Conservation (phyloP, 2,797 vertebrate genomes). For the Glyptemys insculpta region DNA sequence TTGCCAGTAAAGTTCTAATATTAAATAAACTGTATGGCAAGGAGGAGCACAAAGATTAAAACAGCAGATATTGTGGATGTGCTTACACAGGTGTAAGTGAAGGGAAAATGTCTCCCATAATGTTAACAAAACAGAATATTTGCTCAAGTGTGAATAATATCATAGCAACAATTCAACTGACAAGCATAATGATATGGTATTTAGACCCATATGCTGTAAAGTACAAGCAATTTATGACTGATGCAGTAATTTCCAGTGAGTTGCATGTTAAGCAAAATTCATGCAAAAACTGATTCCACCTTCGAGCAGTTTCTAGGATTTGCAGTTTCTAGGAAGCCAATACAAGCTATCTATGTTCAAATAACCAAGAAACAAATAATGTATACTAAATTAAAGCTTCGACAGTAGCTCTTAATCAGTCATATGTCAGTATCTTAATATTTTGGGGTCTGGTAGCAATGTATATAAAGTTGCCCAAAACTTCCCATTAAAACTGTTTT, state of each 20-base stretch:
- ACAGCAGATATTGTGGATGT: neutral
- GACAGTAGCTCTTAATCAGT: neutral
- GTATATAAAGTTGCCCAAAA: neutral
- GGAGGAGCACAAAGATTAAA: constrained; percentile 15
- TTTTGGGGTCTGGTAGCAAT: neutral
- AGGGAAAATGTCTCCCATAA: neutral
- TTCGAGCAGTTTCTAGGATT: neutral
- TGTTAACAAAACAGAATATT: neutral
- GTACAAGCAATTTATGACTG: constrained; percentile 13
- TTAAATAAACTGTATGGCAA: neutral
- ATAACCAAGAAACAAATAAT: neutral
- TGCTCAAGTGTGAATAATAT: constrained; percentile 34
- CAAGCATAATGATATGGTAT: constrained; percentile 39
- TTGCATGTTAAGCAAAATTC: constrained; percentile 4
- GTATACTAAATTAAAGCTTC: neutral
- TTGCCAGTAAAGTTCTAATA: neutral
- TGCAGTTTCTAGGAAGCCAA: neutral
- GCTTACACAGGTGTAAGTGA: neutral
- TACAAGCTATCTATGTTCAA: neutral
- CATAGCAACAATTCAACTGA: constrained; percentile 37
- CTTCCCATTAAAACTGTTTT: neutral
- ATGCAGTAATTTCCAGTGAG: constrained; percentile 37
- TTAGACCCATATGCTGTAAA: constrained; percentile 40
- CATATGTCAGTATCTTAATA: neutral
- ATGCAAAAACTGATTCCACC: neutral